These are phyloP conservation scores for Cephalopterus ornatus DNA, from an alignment of 2,113 vertebrate genomes.

Conservation along the genomic window DNA sequence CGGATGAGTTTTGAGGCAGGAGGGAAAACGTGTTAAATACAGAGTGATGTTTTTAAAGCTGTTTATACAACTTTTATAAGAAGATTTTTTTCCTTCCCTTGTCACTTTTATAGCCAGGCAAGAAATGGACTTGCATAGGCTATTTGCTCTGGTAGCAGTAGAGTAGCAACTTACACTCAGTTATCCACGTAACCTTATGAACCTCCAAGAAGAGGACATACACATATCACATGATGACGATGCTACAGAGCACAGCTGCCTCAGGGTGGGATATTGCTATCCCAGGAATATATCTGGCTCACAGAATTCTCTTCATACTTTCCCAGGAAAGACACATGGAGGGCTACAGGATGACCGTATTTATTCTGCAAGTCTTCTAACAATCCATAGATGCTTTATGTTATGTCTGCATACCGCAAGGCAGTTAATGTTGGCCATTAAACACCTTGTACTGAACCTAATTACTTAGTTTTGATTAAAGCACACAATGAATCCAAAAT, in stretches of 20 bases:
- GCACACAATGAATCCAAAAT: neutral
- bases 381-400: neutral
- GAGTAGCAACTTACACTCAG: neutral
- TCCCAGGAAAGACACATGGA: neutral
- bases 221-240: neutral
- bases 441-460: conserved; percentile 12
- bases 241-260: neutral
- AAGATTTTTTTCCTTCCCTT: neutral
- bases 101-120: neutral
- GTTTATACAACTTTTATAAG: neutral
- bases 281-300: neutral
- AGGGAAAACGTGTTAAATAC: neutral
- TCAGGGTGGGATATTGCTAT: neutral
- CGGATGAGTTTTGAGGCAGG: neutral
- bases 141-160: neutral
- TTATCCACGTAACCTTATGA: neutral
- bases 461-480: conserved; percentile 42
- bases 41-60: neutral
- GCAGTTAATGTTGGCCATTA: neutral
- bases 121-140: neutral
- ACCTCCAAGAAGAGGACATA: neutral
- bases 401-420: neutral
- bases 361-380: neutral
- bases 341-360: neutral
- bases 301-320: neutral